Evolutionary conservation across 2,888 invertebrate species (phyloP).

Genomic region (Ophion slaviceki): DNA sequence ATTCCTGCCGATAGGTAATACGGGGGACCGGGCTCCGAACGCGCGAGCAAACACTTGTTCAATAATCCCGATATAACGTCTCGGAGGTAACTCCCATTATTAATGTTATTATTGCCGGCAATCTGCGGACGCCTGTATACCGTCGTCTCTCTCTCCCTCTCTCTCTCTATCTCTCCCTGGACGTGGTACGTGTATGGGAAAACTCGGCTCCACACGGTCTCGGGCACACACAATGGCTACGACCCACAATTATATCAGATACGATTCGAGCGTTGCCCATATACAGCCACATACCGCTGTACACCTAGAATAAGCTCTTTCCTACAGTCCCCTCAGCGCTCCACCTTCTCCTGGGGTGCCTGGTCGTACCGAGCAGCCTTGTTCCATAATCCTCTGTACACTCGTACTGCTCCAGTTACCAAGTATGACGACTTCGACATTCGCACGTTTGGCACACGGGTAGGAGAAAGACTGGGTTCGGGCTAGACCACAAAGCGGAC

Average conservation of each 20-base stretch:
- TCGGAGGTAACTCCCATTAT: constrained; percentile 65
- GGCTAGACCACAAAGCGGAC: too few relatives aligned
- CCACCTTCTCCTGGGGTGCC: neutral
- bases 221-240: constrained; percentile 48
- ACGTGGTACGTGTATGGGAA: constrained; percentile 28
- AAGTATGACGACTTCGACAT: too few relatives aligned
- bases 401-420: too few relatives aligned
- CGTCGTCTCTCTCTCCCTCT: too few relatives aligned
- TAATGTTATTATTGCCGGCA: constrained; percentile 69
- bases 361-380: neutral
- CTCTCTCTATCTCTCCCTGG: too few relatives aligned
- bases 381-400: neutral
- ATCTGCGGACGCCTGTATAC: constrained; percentile 53
- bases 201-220: constrained; percentile 31
- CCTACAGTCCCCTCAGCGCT: too few relatives aligned
- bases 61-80: constrained; percentile 67
- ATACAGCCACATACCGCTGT: constrained; percentile 2
- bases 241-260: constrained; percentile 66
- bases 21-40: constrained; percentile 32
- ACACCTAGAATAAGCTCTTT: constrained; percentile 26
- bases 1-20: constrained; percentile 42
- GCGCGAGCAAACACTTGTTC: constrained; percentile 48
- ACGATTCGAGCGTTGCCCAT: constrained; percentile 42
- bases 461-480: too few relatives aligned
- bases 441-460: too few relatives aligned